phyloP scores from a whole-genome alignment of 2,888 invertebrate species.

The Neoaliturus tenellus region DNA sequence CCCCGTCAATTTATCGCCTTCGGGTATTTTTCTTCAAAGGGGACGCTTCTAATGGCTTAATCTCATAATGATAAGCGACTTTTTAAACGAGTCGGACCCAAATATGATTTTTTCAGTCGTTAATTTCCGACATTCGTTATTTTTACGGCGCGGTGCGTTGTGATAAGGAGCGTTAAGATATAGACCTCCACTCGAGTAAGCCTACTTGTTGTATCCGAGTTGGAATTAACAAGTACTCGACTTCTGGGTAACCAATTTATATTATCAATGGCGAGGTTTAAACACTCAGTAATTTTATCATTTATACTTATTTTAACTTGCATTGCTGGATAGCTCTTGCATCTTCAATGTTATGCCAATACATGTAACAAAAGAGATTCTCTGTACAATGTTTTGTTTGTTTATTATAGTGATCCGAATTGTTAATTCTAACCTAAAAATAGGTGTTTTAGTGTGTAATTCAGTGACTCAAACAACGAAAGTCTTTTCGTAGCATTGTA shows the following conservation, averaged over 20 bases:
- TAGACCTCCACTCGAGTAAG: background rate
- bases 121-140: slow-evolving; percentile 39
- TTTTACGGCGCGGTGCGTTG: slow-evolving; percentile 44
- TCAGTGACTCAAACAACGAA: no score
- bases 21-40: background rate
- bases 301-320: no score
- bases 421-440: no score
- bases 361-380: no score
- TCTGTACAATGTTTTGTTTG: no score
- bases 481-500: no score
- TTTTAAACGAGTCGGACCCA: slow-evolving; percentile 40
- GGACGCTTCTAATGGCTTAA: slow-evolving; percentile 38
- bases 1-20: background rate
- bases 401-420: no score
- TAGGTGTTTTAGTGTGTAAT: no score
- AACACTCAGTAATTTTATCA: no score
- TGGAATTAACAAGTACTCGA: background rate
- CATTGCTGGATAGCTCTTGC: no score
- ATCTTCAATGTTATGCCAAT: no score
- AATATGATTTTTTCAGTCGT: slow-evolving; percentile 41
- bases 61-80: slow-evolving; percentile 40
- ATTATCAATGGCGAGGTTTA: background rate
- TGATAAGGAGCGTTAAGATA: slow-evolving; percentile 43
- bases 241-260: background rate
- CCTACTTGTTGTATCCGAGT: background rate